Conservation (phyloP, 2,888 invertebrate genomes). For the Chymomyza procnemis region DNA sequence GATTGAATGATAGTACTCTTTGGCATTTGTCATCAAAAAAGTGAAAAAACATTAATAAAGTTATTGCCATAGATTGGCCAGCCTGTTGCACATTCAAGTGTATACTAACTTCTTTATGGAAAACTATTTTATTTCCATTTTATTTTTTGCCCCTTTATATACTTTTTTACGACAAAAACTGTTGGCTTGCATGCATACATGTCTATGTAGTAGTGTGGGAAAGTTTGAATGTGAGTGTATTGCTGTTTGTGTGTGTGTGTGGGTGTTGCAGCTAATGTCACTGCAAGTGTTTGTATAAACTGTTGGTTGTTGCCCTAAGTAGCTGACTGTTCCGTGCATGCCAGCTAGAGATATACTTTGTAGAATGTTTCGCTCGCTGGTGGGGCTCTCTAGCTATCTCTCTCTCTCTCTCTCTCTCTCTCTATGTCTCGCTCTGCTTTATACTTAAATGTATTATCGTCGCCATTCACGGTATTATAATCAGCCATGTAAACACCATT, state of each 20-base stretch:
- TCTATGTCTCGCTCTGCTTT: neutral
- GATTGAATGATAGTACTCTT: no score
- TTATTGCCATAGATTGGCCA: no score
- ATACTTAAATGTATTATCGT: constrained; percentile 62
- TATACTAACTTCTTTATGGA: no score
- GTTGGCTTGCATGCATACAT: no score
- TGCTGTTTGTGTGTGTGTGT: neutral
- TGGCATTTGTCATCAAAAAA: no score
- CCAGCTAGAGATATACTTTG: no score
- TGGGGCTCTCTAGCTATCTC: no score
- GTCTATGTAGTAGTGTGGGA: no score
- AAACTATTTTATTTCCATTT: neutral
- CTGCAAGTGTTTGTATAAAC: neutral
- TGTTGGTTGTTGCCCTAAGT: neutral
- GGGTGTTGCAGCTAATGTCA: neutral
- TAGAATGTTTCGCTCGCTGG: no score
- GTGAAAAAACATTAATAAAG: no score
- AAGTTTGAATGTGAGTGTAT: neutral
- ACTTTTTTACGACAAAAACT: no score
- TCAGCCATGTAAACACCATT: constrained; percentile 60
- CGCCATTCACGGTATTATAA: constrained; percentile 59
- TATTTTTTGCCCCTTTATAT: neutral
- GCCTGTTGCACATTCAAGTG: no score
- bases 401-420: neutral
- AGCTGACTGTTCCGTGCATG: neutral